Evolutionary conservation across 2,113 vertebrate genomes (phyloP).

Genomic region (Smithornis capensis): DNA sequence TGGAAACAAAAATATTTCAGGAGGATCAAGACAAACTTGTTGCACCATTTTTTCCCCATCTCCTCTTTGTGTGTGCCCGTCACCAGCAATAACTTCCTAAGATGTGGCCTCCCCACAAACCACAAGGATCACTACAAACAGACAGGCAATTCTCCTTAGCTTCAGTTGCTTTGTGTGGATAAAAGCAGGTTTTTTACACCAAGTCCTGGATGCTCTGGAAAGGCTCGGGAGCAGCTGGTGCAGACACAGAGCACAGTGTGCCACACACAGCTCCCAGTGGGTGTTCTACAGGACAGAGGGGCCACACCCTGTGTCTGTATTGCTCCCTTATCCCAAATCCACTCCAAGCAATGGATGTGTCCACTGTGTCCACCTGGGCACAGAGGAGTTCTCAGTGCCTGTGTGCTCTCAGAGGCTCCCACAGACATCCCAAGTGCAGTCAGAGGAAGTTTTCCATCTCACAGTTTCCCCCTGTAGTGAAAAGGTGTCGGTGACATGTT

Average conservation of each 20-base stretch:
- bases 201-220: not conserved
- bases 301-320: not conserved
- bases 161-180: not conserved
- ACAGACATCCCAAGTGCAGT: not conserved
- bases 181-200: not conserved
- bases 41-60: constrained; percentile 40
- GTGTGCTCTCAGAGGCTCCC: not conserved
- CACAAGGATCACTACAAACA: constrained; percentile 2
- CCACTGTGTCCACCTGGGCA: not conserved
- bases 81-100: constrained; percentile 39
- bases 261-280: not conserved
- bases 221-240: not conserved
- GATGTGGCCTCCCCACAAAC: constrained; percentile 42
- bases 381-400: not conserved
- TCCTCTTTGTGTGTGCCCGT: constrained; percentile 1
- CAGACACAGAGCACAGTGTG: not conserved
- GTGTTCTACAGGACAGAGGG: not conserved
- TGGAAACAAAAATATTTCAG: constrained; percentile 38
- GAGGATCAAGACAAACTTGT: not conserved
- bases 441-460: not conserved
- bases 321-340: not conserved
- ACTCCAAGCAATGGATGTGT: too few species aligned
- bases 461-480: not conserved
- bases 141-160: not conserved
- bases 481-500: not conserved